A percentile compares a stretch with the other conserved stretches of the same genome.
Evolutionary conservation across 2,797 vertebrate genomes (phyloP).

Genomic region (Scolopax bukidnonensis): DNA sequence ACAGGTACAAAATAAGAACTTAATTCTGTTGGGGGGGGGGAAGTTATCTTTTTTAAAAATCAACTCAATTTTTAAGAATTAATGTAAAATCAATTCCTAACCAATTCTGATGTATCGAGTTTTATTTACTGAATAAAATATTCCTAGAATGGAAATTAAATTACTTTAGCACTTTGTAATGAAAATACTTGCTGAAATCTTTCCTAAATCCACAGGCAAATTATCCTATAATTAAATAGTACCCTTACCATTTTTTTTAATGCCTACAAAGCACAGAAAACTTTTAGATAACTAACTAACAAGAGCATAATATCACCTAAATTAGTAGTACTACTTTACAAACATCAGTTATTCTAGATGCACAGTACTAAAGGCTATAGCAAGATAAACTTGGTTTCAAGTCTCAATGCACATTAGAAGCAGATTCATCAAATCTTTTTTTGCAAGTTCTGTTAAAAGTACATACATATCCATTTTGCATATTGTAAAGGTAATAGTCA

Average conservation of each 20-base stretch:
- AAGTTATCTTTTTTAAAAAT: not conserved
- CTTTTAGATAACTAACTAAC: not conserved
- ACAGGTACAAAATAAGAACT: not conserved
- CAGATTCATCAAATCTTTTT: not conserved
- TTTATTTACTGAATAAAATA: not conserved
- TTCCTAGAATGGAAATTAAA: not conserved
- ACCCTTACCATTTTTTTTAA: not conserved
- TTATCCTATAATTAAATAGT: not conserved
- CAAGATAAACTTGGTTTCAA: not conserved
- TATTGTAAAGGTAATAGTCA: not conserved
- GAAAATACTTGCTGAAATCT: not conserved
- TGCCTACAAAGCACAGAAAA: not conserved
- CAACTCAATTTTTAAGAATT: not conserved
- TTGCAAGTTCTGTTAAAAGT: not conserved
- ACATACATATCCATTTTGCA: not conserved
- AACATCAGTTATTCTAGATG: not conserved
- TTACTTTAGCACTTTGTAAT: not conserved
- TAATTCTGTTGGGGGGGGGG: not conserved
- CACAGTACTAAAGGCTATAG: not conserved
- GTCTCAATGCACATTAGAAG: not conserved
- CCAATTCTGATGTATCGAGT: not conserved
- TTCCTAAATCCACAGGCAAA: not conserved
- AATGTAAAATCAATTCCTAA: not conserved
- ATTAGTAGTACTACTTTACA: not conserved
- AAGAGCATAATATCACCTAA: not conserved